phyloP scores from a whole-genome alignment of 2,797 vertebrate genomes.

The Hapalemur alaotrensis region DNA sequence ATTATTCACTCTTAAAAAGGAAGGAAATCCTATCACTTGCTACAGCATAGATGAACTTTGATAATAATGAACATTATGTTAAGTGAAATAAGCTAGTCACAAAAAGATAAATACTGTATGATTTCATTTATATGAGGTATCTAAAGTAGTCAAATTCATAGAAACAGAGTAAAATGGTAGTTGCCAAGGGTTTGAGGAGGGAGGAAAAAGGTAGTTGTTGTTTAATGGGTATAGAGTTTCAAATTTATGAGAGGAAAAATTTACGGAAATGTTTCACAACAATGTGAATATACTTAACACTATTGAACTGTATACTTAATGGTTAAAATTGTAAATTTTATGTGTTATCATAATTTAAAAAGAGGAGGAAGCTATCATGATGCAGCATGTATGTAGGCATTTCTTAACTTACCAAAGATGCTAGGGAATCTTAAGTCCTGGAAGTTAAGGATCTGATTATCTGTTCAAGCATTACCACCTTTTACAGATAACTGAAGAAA shows the following conservation, averaged over 20 bases:
- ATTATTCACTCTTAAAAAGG: neutral
- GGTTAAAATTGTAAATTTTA: neutral
- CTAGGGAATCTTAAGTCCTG: neutral
- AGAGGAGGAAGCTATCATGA: neutral
- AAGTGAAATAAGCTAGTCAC: conserved; percentile 4
- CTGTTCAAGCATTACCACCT: neutral
- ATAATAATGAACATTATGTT: neutral
- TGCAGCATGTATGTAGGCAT: neutral
- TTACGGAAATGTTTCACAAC: conserved; percentile 31
- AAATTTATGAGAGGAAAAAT: neutral
- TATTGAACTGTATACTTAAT: neutral
- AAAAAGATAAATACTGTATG: neutral
- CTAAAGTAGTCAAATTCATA: neutral
- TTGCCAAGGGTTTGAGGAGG: neutral
- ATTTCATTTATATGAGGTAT: neutral
- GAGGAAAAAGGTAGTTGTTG: neutral
- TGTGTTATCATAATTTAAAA: neutral
- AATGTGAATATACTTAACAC: neutral
- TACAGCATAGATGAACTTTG: neutral
- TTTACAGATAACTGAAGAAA: conserved; percentile 5
- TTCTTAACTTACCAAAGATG: conserved; percentile 5
- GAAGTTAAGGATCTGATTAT: neutral
- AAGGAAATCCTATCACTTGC: neutral
- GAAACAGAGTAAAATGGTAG: neutral
- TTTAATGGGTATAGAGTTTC: neutral